phyloP scores from a whole-genome alignment of 2,888 invertebrate species.

The Furcula furcula region DNA sequence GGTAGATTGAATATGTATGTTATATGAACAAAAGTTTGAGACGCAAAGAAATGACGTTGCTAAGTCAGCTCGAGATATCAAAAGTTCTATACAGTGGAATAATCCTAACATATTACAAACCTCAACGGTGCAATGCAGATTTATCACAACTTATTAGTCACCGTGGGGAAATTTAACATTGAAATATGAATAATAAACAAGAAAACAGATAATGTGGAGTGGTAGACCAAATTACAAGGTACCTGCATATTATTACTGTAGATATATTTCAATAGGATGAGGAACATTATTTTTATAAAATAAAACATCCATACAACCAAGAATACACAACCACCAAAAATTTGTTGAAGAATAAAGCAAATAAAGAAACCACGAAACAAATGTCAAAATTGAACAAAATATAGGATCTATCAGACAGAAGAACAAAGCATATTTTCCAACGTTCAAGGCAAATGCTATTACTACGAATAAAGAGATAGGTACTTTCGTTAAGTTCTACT shows the following conservation, averaged over 20 bases:
- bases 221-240: slow-evolving; percentile 47
- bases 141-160: slow-evolving; percentile 75
- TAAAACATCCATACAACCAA: slow-evolving; percentile 17
- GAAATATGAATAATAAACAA: slow-evolving; percentile 74
- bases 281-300: slow-evolving; percentile 15
- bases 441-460: slow-evolving; percentile 22
- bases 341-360: slow-evolving; percentile 27
- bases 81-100: slow-evolving; percentile 56
- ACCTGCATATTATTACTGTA: slow-evolving; percentile 27
- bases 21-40: too few species aligned
- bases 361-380: slow-evolving; percentile 17
- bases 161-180: slow-evolving; percentile 70
- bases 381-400: slow-evolving; percentile 25
- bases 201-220: slow-evolving; percentile 58
- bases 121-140: slow-evolving; percentile 72
- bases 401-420: slow-evolving; percentile 24
- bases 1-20: too few species aligned
- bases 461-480: slow-evolving; percentile 18
- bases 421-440: slow-evolving; percentile 23
- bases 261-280: too few species aligned
- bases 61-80: too few species aligned
- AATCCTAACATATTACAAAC: slow-evolving; percentile 68
- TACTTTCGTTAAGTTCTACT: slow-evolving; percentile 14
- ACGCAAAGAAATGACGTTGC: too few species aligned
- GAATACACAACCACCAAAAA: slow-evolving; percentile 22